Evolutionary conservation across 2,888 invertebrate species (phyloP).

Genomic region (Phaedon cochleariae): DNA sequence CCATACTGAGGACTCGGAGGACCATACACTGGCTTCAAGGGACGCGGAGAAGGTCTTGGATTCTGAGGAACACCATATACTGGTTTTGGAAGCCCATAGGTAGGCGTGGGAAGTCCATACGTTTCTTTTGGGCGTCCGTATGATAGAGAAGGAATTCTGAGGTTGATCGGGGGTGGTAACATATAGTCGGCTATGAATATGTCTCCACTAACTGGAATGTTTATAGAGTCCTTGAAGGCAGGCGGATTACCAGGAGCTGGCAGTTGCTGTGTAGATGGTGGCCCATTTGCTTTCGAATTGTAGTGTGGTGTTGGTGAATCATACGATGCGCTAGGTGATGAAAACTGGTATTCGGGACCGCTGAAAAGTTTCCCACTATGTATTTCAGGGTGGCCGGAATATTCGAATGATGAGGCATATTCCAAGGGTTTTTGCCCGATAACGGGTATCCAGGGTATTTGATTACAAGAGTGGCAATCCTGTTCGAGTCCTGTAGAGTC

Average conservation of each 20-base stretch:
- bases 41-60: slow-evolving; percentile 3
- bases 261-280: slow-evolving; percentile 1
- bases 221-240: slow-evolving; percentile 29
- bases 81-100: slow-evolving; percentile 39
- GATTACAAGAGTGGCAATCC: slow-evolving; percentile 80
- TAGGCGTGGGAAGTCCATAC: slow-evolving; percentile 33
- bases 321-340: slow-evolving; percentile 13
- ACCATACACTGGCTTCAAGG: slow-evolving; percentile 20
- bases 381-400: slow-evolving; percentile 36
- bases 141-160: slow-evolving; percentile 27
- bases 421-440: slow-evolving; percentile 51
- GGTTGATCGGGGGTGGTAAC: slow-evolving; percentile 32
- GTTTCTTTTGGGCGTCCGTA: slow-evolving; percentile 20
- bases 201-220: slow-evolving; percentile 28
- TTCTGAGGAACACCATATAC: slow-evolving; percentile 37
- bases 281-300: slow-evolving; percentile 16
- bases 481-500: slow-evolving; percentile 47
- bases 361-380: slow-evolving; percentile 27
- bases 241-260: background rate
- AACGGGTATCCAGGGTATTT: slow-evolving; percentile 84
- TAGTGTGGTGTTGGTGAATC: slow-evolving; percentile 26
- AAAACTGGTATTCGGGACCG: slow-evolving; percentile 20
- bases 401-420: slow-evolving; percentile 49
- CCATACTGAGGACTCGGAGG: slow-evolving; percentile 43
- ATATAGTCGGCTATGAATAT: slow-evolving; percentile 28